A percentile compares a stretch with the other conserved stretches of the same genome.
Conservation (phyloP, 2,888 invertebrate species). For the Hyposoter didymator region DNA sequence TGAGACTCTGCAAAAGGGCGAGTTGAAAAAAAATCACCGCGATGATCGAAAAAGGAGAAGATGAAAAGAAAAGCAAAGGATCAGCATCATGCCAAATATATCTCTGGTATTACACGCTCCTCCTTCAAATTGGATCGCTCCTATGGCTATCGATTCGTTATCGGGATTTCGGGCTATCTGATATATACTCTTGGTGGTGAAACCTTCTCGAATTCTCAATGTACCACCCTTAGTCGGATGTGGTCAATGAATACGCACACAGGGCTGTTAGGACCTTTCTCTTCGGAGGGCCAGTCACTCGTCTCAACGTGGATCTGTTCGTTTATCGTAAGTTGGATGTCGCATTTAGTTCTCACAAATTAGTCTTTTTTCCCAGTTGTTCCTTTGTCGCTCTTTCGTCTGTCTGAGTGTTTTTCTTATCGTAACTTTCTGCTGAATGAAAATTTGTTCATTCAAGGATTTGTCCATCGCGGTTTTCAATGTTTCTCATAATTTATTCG, state of each 20-base stretch:
- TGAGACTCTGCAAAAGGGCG: constrained; percentile 21
- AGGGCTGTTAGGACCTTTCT: constrained; percentile 11
- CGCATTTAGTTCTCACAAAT: constrained; percentile 15
- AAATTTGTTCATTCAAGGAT: neutral
- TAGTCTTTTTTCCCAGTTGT: neutral
- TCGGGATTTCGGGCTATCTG: constrained; percentile 36
- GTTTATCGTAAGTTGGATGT: constrained; percentile 31
- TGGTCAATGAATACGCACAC: constrained; percentile 19
- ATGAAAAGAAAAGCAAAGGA: constrained; percentile 52
- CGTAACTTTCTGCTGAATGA: constrained; percentile 6
- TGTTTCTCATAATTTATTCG: neutral
- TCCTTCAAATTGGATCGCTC: constrained; percentile 54
- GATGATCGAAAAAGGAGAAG: constrained; percentile 33
- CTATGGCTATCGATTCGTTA: constrained; percentile 53
- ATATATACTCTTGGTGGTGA: constrained; percentile 23
- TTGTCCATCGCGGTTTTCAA: neutral
- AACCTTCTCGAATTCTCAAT: constrained; percentile 36
- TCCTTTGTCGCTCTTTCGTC: neutral
- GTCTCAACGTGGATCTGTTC: neutral
- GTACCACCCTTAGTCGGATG: neutral
- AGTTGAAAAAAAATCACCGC: constrained; percentile 31
- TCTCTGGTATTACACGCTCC: constrained; percentile 27
- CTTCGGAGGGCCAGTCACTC: constrained; percentile 8
- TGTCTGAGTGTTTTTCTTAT: neutral
- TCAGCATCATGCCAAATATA: constrained; percentile 50